Percentiles rank a stretch among this genome's conserved stretches.
phyloP scores from a whole-genome alignment of 2,113 vertebrate genomes.

The Rhineura floridana region DNA sequence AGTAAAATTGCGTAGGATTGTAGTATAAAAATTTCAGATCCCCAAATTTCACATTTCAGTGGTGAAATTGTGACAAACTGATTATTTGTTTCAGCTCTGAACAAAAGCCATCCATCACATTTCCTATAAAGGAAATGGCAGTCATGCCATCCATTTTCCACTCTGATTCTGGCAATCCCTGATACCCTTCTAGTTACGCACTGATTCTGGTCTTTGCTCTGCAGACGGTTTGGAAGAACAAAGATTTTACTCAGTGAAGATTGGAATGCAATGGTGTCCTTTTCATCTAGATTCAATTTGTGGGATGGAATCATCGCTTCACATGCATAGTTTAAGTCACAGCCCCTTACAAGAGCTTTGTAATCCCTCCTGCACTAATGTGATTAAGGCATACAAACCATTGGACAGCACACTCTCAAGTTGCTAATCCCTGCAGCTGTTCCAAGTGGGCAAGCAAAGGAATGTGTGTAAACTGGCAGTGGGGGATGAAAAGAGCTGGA shows the following conservation, averaged over 20 bases:
- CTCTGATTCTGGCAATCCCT: not conserved
- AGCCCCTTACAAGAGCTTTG: not conserved
- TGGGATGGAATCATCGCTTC: not conserved
- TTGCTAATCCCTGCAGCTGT: not conserved
- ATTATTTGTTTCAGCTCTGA: not conserved
- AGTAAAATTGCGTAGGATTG: not conserved
- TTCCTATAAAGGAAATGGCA: not conserved
- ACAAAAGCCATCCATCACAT: not conserved
- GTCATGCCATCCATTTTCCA: not conserved
- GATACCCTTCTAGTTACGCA: not conserved
- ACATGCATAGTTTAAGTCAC: not conserved
- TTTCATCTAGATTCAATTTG: not conserved
- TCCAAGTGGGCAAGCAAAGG: slow-evolving; percentile 9
- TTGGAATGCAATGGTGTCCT: not conserved
- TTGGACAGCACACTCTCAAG: not conserved
- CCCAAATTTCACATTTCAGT: not conserved
- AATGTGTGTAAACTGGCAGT: not conserved
- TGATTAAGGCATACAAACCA: not conserved
- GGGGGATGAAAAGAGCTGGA: not conserved
- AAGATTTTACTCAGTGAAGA: not conserved
- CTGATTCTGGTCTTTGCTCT: not conserved
- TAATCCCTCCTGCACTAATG: not conserved
- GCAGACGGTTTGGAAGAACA: not conserved
- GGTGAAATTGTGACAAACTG: no score
- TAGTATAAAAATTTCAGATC: not conserved